Conservation (phyloP, 53 echinoderm and acorn worm genomes). For the Paracentrotus lividus region DNA sequence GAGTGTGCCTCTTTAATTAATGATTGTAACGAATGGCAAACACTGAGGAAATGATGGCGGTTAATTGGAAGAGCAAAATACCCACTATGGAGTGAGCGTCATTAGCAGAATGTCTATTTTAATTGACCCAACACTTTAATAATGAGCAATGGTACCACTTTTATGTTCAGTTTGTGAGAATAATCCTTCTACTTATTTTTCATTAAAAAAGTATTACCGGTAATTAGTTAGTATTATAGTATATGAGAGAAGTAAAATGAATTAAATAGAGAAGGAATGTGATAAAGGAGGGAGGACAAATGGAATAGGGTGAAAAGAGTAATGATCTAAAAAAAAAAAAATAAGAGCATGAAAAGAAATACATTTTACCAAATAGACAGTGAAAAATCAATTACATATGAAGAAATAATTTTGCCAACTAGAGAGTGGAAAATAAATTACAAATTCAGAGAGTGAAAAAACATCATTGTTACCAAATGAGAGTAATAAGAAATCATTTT, state of each 20-base stretch:
- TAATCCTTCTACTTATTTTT: background rate
- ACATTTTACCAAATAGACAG: background rate
- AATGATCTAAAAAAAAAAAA: no score
- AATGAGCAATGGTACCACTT: background rate
- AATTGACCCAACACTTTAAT: background rate
- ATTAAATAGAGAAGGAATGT: no score
- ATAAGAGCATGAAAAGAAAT: no score
- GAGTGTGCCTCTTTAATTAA: slow-evolving; percentile 1
- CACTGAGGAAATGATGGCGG: background rate
- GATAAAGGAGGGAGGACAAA: background rate
- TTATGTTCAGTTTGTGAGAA: background rate
- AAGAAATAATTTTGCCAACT: no score
- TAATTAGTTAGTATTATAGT: no score
- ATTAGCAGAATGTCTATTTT: background rate
- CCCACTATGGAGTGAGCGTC: background rate
- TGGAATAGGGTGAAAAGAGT: background rate
- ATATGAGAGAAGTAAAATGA: background rate
- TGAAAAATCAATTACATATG: no score
- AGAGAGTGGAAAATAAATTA: no score
- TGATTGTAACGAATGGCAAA: background rate
- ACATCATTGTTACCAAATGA: no score
- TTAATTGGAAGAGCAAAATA: background rate
- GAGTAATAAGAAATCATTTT: no score
- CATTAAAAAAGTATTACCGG: background rate
- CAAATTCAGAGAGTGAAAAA: background rate